Evolutionary conservation across 2,113 vertebrate genomes (phyloP).

Genomic region (Burhinus bistriatus): DNA sequence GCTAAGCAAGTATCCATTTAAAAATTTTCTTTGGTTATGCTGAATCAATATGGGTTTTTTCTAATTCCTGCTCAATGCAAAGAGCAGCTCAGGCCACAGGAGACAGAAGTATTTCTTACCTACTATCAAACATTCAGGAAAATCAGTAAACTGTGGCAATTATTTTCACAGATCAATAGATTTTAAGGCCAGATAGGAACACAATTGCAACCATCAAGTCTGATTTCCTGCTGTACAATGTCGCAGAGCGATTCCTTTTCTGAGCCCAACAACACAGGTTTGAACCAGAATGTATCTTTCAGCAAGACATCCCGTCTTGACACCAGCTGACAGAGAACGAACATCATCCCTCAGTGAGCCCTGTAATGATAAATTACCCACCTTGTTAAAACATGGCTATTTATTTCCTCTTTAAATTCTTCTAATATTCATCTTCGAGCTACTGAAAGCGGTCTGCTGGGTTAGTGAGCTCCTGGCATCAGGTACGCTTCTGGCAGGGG

Average conservation of each 20-base stretch:
- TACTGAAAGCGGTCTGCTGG: background rate
- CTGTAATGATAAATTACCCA: background rate
- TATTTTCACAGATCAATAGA: conserved; percentile 15
- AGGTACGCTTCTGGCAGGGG: rapidly evolving
- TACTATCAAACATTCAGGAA: background rate
- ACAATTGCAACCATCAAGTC: background rate
- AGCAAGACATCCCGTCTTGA: background rate
- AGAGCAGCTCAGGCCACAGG: background rate
- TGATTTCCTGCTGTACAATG: background rate
- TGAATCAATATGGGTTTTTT: background rate
- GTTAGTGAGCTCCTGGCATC: background rate
- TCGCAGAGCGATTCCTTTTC: background rate
- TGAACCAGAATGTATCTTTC: background rate
- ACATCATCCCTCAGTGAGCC: background rate
- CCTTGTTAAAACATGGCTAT: background rate
- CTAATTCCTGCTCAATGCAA: background rate
- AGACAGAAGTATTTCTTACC: background rate
- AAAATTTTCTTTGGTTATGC: background rate
- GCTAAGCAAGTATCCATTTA: background rate
- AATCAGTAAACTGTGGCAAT: conserved; percentile 22
- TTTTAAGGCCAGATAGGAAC: conserved; percentile 17
- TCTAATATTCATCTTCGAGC: background rate
- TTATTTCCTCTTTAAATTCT: background rate
- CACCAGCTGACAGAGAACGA: background rate
- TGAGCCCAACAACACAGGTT: background rate